Evolutionary conservation across 1,140 invertebrate genomes (phyloP).

Genomic region (Venustaconcha ellipsiformis): DNA sequence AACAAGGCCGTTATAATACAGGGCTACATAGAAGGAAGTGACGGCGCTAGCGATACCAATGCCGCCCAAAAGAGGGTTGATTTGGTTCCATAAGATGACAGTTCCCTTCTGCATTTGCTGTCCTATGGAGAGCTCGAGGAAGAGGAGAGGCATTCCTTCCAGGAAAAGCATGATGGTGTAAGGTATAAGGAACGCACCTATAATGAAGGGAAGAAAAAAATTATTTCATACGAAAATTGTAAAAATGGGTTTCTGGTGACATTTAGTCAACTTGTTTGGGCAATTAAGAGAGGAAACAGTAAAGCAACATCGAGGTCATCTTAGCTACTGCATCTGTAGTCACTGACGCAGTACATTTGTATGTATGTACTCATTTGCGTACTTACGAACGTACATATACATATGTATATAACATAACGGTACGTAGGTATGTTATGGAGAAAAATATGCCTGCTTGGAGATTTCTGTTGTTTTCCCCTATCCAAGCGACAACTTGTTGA

Average conservation of each 20-base stretch:
- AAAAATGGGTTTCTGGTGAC: conserved; percentile 3
- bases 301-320: neutral
- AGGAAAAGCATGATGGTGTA: conserved; percentile 62
- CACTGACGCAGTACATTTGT: no score
- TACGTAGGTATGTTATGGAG: neutral
- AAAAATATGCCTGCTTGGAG: no score
- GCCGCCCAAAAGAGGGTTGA: conserved; percentile 72
- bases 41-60: conserved; percentile 96
- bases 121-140: conserved; percentile 59
- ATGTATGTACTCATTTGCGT: neutral
- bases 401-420: neutral
- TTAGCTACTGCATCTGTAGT: neutral
- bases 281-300: conserved; percentile 5
- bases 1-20: conserved; percentile 98
- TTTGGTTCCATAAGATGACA: conserved; percentile 54
- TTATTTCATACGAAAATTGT: neutral
- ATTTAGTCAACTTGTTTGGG: neutral
- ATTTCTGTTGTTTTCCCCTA: no score
- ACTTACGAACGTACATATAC: neutral
- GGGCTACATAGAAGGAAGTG: conserved; percentile 96
- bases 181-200: conserved; percentile 63
- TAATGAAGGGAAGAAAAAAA: conserved; percentile 10
- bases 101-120: conserved; percentile 53
- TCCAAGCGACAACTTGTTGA: no score
- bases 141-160: conserved; percentile 60